phyloP scores from a whole-genome alignment of 2,113 vertebrate species.

The Engraulis encrasicolus region DNA sequence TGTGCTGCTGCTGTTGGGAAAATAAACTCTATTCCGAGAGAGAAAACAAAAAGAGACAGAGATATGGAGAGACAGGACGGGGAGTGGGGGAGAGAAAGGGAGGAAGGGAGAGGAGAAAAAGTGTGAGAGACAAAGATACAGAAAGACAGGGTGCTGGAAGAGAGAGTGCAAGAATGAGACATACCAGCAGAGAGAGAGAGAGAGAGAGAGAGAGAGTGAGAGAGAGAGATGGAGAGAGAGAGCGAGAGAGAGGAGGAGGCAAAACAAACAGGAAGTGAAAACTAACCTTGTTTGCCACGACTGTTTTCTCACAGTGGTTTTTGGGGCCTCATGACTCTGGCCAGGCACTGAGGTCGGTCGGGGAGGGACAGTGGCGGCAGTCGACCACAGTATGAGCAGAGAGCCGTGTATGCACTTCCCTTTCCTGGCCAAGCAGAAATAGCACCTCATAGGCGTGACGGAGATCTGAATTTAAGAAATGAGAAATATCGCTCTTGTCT shows the following conservation, averaged over 20 bases:
- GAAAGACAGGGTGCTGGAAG: background rate
- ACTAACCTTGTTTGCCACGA: background rate
- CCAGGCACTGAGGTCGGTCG: background rate
- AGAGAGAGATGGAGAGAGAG: slow-evolving; percentile 11
- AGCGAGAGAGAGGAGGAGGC: background rate
- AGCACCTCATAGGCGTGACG: background rate
- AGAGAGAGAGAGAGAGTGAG: background rate
- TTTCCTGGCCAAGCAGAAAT: background rate
- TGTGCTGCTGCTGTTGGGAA: slow-evolving; percentile 23
- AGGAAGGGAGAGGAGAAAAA: slow-evolving; percentile 30
- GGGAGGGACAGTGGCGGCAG: background rate
- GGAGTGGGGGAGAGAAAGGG: background rate
- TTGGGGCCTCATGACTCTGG: background rate
- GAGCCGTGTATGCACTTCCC: no score
- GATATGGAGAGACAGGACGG: background rate
- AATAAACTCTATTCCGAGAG: slow-evolving; percentile 43
- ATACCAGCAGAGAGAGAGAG: no score
- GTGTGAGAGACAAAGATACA: background rate
- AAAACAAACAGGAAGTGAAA: background rate
- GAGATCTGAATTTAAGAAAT: background rate
- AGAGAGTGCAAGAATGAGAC: background rate
- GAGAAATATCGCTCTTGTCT: background rate
- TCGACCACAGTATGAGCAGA: background rate
- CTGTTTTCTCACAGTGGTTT: slow-evolving; percentile 12
- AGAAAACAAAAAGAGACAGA: slow-evolving; percentile 7